Base-by-base conservation (phyloP, 2,888 invertebrate species). In the Seira ritae region DNA sequence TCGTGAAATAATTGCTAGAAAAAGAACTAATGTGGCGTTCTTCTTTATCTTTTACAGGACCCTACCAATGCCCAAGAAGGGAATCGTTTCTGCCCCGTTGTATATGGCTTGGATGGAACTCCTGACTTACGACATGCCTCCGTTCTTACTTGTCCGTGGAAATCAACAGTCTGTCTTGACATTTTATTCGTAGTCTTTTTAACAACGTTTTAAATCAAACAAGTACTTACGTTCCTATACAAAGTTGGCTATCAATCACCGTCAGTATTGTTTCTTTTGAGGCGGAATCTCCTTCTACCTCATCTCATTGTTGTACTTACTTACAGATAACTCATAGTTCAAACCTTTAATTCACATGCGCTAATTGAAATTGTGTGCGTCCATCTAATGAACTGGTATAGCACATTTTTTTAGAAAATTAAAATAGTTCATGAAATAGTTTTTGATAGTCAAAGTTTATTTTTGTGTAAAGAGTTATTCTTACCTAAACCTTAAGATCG, bases 21-120 rank as follows among this genome's bases (percentile, higher is more conserved):
- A 10, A 42, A 6, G 46, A 10, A 42, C 12, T n/a, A n/a, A n/a
- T n/a, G n/a, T n/a, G n/a, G n/a, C n/a, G n/a, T n/a, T n/a, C n/a
- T n/a, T 19, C 60, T 68, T 15, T 31, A 68, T n/a, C 31, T 12
- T 31, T 80, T 76, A 10, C 89, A 95, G 95, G 93, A 98, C 98
- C 1, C 92, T 98, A 86, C 98, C 98, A 31, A 96, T 98, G 95
- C 98, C 98, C 0, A 93, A 97, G 88, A 97, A 97, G 89, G 96
- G 96, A 62, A 95, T 95, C 0, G 95, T 97, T 75, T 96, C 97
- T 0, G 96, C 98, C 0, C 95, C 96, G 0, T 92, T 98, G 70
- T 98, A 98, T 92, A 96, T 98, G 96, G 95, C 97, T 12, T 99
- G 98, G 98, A 91, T 99, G 89, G 98, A 98, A 92, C 94, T 95